Conservation (phyloP, 2,888 invertebrate species). For the Oscheius myriophilus region DNA sequence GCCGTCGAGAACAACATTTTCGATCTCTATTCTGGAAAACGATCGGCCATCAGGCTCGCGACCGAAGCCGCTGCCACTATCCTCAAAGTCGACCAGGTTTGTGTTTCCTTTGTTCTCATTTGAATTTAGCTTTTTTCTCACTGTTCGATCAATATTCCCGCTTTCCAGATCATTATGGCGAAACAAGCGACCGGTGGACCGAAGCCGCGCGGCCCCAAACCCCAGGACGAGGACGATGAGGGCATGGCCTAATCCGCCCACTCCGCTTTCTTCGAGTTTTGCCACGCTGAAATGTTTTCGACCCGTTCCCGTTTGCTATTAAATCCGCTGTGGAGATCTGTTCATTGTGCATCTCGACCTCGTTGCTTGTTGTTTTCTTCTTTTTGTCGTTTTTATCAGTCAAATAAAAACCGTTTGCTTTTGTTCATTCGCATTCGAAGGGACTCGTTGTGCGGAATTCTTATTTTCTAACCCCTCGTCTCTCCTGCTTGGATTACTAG, state of each 20-base stretch:
- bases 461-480: neutral
- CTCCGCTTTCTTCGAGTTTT: slow-evolving; percentile 1
- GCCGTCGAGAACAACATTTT: slow-evolving; percentile 82
- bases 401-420: slow-evolving; percentile 3
- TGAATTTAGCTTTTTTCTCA: neutral
- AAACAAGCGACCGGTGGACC: slow-evolving; percentile 75
- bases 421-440: neutral
- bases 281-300: neutral
- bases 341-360: slow-evolving; percentile 12
- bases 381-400: slow-evolving; percentile 10
- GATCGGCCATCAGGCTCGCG: slow-evolving; percentile 95
- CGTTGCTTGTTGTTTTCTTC: slow-evolving; percentile 28
- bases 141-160: neutral
- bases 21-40: slow-evolving; percentile 84
- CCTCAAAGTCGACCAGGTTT: slow-evolving; percentile 74
- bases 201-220: slow-evolving; percentile 70
- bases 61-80: slow-evolving; percentile 82
- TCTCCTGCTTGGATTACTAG: neutral
- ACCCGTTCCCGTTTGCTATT: neutral
- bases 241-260: slow-evolving; percentile 68
- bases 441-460: neutral
- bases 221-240: slow-evolving; percentile 73
- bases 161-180: slow-evolving; percentile 75
- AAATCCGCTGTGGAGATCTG: slow-evolving; percentile 14
- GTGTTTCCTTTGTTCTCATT: neutral